Evolutionary conservation across 1,140 invertebrate genomes (phyloP).

Genomic region (Psix sp.): DNA sequence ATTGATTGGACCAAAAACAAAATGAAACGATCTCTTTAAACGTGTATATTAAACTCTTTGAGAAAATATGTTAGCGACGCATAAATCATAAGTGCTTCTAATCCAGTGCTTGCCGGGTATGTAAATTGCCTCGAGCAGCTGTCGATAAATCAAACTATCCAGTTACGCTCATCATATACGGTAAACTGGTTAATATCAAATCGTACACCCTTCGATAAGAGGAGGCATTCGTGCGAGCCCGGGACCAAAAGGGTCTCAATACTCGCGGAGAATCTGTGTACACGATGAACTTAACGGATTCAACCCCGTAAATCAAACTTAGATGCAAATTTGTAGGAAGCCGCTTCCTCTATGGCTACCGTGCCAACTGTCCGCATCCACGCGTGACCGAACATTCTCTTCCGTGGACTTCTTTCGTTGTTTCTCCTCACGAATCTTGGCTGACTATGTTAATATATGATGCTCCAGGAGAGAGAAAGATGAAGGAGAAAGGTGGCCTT

Average conservation of each 20-base stretch:
- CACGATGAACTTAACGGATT: conserved; percentile 60
- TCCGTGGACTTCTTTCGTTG: conserved; percentile 61
- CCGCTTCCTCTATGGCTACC: conserved; percentile 58
- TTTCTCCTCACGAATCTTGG: conserved; percentile 48
- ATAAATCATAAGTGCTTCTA: conserved; percentile 50
- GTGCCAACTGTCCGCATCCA: conserved; percentile 68
- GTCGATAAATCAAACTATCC: conserved; percentile 57
- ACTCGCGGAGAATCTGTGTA: conserved; percentile 25
- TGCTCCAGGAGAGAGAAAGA: conserved; percentile 32
- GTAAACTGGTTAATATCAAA: conserved; percentile 60
- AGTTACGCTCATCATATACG: conserved; percentile 57
- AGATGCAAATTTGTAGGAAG: conserved; percentile 57
- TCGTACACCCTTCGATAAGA: conserved; percentile 46
- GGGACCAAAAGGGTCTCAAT: conserved; percentile 25
- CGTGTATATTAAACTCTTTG: conserved; percentile 18
- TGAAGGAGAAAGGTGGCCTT: conserved; percentile 30
- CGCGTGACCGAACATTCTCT: conserved; percentile 74
- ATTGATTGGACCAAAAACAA: not conserved
- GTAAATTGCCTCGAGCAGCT: conserved; percentile 52
- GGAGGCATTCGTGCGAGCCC: conserved; percentile 37
- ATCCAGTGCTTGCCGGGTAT: conserved; percentile 51
- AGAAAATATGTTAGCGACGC: conserved; percentile 30
- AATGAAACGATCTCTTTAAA: not conserved
- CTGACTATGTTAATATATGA: conserved; percentile 49
- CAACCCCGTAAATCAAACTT: conserved; percentile 62